Percentiles rank a stretch among this genome's conserved stretches.
These are phyloP conservation scores for Dascillus cervinus DNA, from an alignment of 2,888 invertebrate genomes.

Conservation along the genomic window DNA sequence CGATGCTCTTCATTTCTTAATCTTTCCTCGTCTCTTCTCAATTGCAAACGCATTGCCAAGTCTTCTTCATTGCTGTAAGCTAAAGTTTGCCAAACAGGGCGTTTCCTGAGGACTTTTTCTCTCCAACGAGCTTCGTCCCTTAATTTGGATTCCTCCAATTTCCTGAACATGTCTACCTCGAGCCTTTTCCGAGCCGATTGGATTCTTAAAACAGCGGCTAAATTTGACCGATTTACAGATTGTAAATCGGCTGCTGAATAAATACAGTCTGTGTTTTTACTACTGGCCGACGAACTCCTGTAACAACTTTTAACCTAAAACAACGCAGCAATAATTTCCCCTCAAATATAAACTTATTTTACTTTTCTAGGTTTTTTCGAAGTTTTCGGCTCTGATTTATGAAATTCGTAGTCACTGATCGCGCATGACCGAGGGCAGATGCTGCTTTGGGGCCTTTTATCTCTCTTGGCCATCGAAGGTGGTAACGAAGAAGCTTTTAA, in stretches of 20 bases:
- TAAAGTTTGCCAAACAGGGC: slow-evolving; percentile 64
- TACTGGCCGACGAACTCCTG: slow-evolving; percentile 29
- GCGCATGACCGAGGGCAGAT: slow-evolving; percentile 39
- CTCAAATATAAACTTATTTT: too few relatives aligned
- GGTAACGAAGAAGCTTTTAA: slow-evolving; percentile 57
- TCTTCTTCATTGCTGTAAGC: slow-evolving; percentile 60
- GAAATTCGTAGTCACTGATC: slow-evolving; percentile 2
- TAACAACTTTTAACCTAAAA: slow-evolving; percentile 13
- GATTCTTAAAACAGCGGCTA: slow-evolving; percentile 60
- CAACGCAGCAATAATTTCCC: too few relatives aligned
- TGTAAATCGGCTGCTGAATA: slow-evolving; percentile 35
- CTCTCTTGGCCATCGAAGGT: slow-evolving; percentile 60
- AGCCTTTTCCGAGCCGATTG: slow-evolving; percentile 55
- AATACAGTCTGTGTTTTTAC: slow-evolving; percentile 29
- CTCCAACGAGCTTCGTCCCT: slow-evolving; percentile 51
- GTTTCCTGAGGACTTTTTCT: slow-evolving; percentile 52
- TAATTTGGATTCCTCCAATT: slow-evolving; percentile 52
- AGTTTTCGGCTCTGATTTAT: neutral
- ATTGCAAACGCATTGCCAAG: slow-evolving; percentile 57
- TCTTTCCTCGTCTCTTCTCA: slow-evolving; percentile 60
- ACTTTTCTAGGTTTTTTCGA: too few relatives aligned
- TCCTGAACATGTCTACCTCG: slow-evolving; percentile 53
- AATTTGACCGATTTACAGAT: slow-evolving; percentile 52
- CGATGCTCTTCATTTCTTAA: slow-evolving; percentile 60
- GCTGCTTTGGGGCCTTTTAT: slow-evolving; percentile 36